phyloP scores from a whole-genome alignment of 2,113 vertebrate species.

The Craseonycteris thonglongyai region DNA sequence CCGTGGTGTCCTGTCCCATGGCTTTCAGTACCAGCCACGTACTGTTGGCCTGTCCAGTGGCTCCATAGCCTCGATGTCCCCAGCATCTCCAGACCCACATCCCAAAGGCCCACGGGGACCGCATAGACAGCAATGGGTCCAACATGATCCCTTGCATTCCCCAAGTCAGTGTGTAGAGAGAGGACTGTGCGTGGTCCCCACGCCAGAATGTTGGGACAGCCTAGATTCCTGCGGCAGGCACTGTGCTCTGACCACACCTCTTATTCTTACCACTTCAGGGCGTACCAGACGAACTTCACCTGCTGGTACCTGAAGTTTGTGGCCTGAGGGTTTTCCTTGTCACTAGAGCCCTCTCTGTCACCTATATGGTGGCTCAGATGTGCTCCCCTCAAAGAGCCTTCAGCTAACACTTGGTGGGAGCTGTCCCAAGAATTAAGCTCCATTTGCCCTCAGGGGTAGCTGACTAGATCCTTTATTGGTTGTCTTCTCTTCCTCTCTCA shows the following conservation, averaged over 20 bases:
- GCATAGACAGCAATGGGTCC: not conserved
- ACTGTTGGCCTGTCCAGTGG: not conserved
- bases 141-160: not conserved
- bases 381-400: not conserved
- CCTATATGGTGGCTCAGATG: not conserved
- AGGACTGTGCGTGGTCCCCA: not conserved
- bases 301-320: not conserved
- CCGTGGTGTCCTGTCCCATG: not conserved
- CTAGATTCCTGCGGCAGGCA: not conserved
- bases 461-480: not conserved
- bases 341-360: not conserved
- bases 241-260: not conserved
- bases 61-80: not conserved
- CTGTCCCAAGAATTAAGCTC: not conserved
- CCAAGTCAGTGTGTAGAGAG: not conserved
- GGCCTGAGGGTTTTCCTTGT: not conserved
- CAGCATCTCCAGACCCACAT: not conserved
- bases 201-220: not conserved
- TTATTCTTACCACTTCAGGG: not conserved
- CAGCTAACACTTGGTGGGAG: not conserved
- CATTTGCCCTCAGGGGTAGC: not conserved
- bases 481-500: not conserved
- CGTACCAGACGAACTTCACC: not conserved
- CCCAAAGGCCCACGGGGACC: not conserved
- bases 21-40: not conserved